Conservation (phyloP, 2,888 invertebrate genomes). For the Pammene fasciana region DNA sequence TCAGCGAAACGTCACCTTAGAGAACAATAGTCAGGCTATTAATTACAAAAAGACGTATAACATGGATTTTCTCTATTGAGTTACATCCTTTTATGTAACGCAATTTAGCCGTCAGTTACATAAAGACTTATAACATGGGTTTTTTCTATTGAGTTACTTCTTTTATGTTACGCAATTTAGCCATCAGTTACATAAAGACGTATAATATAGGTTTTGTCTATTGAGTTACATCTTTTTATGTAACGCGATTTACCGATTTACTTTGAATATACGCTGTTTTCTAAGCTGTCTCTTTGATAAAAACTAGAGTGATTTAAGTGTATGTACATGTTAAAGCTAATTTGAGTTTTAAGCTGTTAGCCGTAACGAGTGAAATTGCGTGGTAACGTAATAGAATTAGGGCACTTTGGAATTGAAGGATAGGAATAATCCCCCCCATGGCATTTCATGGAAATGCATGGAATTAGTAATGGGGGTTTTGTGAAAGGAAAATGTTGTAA, state of each 20-base stretch:
- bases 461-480: slow-evolving; percentile 12
- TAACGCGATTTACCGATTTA: too few relatives aligned
- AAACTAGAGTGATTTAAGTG: too few relatives aligned
- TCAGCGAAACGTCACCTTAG: slow-evolving; percentile 27
- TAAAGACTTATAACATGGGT: neutral
- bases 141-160: neutral
- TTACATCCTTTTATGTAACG: neutral
- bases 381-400: too few relatives aligned
- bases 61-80: neutral
- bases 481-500: slow-evolving; percentile 1
- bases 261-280: too few relatives aligned
- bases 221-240: too few relatives aligned
- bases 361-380: too few relatives aligned
- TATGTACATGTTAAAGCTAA: too few relatives aligned
- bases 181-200: neutral
- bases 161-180: too few relatives aligned
- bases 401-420: too few relatives aligned
- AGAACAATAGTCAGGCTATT: slow-evolving; percentile 9
- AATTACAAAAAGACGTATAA: slow-evolving; percentile 1
- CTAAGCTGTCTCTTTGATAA: neutral
- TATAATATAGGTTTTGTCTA: neutral
- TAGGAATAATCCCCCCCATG: neutral
- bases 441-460: neutral
- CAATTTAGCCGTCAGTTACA: too few relatives aligned
- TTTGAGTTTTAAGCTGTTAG: too few relatives aligned